phyloP scores from a whole-genome alignment of 92 coral and sea anemone genomes.

The Epizoanthus ramosus region DNA sequence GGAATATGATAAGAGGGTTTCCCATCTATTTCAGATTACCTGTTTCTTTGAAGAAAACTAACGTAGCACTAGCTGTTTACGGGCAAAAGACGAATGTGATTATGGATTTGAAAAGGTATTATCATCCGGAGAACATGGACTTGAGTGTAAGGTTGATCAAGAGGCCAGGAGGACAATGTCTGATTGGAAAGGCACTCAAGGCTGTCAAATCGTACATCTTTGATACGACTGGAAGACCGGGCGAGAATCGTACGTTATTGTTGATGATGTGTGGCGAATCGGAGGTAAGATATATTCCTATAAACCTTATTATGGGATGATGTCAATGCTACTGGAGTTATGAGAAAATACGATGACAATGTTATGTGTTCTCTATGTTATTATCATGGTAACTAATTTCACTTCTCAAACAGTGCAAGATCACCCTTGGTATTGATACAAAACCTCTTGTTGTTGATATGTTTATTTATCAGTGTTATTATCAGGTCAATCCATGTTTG shows the following conservation, averaged over 20 bases:
- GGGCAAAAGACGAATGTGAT: conserved; percentile 59
- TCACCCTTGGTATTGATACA: too few species aligned
- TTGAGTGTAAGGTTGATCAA: conserved; percentile 42
- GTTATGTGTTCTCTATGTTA: too few species aligned
- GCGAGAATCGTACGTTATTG: conserved; percentile 48
- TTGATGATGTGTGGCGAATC: conserved; percentile 78
- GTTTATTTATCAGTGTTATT: too few species aligned
- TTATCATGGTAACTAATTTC: too few species aligned
- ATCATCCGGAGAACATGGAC: conserved; percentile 60
- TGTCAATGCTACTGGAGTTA: too few species aligned
- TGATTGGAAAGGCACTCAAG: conserved; percentile 71
- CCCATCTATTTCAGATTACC: conserved; percentile 52
- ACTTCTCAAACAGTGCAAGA: too few species aligned
- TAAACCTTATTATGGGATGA: too few species aligned
- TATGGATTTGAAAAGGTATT: conserved; percentile 58
- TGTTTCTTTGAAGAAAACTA: conserved; percentile 65
- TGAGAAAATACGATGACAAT: too few species aligned
- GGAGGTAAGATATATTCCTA: background rate
- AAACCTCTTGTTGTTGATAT: too few species aligned
- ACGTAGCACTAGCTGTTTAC: conserved; percentile 73
- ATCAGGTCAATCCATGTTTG: too few species aligned
- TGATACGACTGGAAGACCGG: conserved; percentile 46
- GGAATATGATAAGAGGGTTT: too few species aligned
- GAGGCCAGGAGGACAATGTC: conserved; percentile 64
- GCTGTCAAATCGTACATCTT: conserved; percentile 69